phyloP scores from a whole-genome alignment of 64 coral and sea anemone genomes.

The Stichodactyla mertensii region DNA sequence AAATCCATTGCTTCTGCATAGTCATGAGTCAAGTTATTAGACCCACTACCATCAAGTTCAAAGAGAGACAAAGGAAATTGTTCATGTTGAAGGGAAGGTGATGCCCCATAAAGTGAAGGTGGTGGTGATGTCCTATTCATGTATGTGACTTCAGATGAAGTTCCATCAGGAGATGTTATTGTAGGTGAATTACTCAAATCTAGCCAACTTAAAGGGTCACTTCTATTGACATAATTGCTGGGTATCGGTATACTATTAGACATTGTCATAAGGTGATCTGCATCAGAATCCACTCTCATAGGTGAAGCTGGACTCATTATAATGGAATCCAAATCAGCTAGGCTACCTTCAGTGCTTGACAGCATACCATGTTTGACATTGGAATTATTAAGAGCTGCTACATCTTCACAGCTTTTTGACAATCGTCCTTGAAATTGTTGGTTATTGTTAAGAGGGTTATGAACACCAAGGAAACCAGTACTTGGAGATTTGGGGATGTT shows the following conservation, averaged over 20 bases:
- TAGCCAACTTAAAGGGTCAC: constrained; percentile 45
- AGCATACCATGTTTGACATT: neutral
- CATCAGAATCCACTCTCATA: constrained; percentile 51
- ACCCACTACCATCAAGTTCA: constrained; percentile 42
- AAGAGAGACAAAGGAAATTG: constrained; percentile 40
- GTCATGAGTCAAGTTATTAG: constrained; percentile 34
- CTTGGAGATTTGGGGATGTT: constrained; percentile 42
- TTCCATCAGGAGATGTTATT: constrained; percentile 12
- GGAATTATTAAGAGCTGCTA: constrained; percentile 22
- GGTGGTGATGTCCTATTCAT: constrained; percentile 41
- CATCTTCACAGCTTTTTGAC: constrained; percentile 61
- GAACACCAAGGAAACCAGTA: constrained; percentile 4
- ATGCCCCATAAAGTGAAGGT: constrained; percentile 30
- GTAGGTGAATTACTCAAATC: constrained; percentile 44
- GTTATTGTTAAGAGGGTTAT: neutral
- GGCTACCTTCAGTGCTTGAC: neutral
- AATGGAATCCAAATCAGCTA: constrained; percentile 37
- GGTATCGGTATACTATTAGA: constrained; percentile 57
- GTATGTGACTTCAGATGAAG: constrained; percentile 32
- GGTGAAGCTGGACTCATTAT: constrained; percentile 51
- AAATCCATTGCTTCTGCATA: constrained; percentile 68
- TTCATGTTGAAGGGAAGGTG: constrained; percentile 27
- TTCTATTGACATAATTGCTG: constrained; percentile 17
- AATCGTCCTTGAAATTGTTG: constrained; percentile 24
- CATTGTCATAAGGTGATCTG: constrained; percentile 1